These are phyloP conservation scores for Pangasius larnaudii DNA, from an alignment of 2,797 vertebrate genomes.

Conservation along the genomic window DNA sequence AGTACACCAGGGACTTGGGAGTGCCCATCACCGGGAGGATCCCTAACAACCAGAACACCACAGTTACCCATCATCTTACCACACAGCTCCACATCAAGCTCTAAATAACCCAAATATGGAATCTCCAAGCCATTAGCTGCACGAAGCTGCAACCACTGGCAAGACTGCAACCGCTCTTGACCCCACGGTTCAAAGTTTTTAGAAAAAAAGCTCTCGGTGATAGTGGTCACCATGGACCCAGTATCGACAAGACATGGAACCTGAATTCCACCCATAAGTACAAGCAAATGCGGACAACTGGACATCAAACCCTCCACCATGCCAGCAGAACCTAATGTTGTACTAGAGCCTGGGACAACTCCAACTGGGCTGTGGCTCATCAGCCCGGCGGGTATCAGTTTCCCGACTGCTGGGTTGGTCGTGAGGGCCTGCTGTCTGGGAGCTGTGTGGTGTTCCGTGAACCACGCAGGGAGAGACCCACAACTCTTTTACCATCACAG, in stretches of 20 bases:
- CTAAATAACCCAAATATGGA: not conserved
- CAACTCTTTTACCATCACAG: no score
- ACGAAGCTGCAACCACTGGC: not conserved
- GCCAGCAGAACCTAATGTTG: fast-evolving
- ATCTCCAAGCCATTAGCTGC: no score
- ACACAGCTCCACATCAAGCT: not conserved
- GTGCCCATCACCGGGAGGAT: no score
- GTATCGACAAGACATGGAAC: not conserved
- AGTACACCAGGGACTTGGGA: no score
- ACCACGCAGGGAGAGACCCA: no score
- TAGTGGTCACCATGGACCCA: not conserved
- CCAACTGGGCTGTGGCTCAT: not conserved
- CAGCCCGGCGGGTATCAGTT: not conserved
- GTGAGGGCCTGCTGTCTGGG: no score
- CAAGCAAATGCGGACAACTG: not conserved
- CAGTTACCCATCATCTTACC: not conserved
- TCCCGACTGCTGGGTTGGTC: not conserved
- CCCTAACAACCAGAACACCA: not conserved
- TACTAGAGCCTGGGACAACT: not conserved
- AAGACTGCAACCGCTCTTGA: no score
- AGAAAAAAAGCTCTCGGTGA: not conserved
- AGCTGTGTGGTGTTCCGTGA: no score
- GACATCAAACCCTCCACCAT: not conserved
- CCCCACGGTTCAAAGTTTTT: no score
- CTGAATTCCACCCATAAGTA: not conserved